Evolutionary conservation across 2,888 invertebrate species (phyloP).

Genomic region (Limenitis camilla): DNA sequence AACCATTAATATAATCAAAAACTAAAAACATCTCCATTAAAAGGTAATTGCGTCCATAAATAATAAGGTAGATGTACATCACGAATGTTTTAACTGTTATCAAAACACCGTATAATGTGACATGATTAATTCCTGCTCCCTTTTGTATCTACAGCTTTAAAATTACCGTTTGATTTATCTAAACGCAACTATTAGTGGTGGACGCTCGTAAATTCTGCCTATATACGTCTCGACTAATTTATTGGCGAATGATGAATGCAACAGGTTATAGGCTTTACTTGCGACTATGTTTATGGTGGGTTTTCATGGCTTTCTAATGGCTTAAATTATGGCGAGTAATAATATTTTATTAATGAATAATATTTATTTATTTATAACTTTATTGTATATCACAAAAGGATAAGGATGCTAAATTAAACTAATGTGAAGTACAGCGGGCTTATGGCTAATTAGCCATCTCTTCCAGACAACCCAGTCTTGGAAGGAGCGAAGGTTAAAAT

Average conservation of each 20-base stretch:
- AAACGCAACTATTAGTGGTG: conserved; percentile 20
- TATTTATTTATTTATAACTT: no score
- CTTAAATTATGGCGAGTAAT: no score
- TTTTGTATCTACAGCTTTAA: conserved; percentile 35
- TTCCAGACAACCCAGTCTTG: no score
- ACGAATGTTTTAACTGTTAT: conserved; percentile 6
- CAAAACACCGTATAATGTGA: conserved; percentile 23
- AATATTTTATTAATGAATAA: no score
- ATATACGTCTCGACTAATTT: conserved; percentile 12
- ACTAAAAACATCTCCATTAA: no score
- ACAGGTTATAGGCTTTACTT: conserved; percentile 4
- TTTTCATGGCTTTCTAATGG: background rate
- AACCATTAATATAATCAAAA: no score
- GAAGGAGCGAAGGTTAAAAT: no score
- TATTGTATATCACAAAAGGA: no score
- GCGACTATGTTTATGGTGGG: background rate
- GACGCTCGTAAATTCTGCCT: conserved; percentile 16
- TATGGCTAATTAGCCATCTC: no score
- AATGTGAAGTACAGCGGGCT: no score
- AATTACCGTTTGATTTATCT: conserved; percentile 52
- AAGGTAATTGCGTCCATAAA: no score
- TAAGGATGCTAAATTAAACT: no score
- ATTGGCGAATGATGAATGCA: conserved; percentile 1
- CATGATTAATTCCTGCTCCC: conserved; percentile 48
- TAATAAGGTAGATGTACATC: background rate